Evolutionary conservation across 1,140 invertebrate genomes (phyloP).

Genomic region (Drosophila seguyi): DNA sequence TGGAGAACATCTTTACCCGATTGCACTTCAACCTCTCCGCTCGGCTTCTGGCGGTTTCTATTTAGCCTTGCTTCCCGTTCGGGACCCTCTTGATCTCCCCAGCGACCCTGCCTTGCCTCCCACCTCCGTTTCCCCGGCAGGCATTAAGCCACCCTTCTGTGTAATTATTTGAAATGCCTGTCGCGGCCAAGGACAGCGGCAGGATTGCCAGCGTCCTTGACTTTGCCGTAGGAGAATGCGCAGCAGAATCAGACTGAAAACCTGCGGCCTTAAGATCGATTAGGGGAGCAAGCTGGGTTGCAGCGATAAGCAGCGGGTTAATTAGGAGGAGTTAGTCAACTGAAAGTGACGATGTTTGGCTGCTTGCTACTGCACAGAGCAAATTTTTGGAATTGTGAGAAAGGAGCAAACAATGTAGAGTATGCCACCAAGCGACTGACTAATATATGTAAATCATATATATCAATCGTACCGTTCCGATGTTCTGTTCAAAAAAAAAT

Average conservation of each 20-base stretch:
- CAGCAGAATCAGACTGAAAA: conserved; percentile 6
- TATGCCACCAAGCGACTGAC: not conserved
- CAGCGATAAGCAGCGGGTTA: not conserved
- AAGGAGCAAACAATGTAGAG: not conserved
- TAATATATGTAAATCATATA: no score
- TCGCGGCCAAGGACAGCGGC: conserved; percentile 32
- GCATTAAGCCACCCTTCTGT: not conserved
- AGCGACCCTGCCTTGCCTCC: not conserved
- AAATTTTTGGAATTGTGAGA: not conserved
- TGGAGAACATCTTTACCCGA: not conserved
- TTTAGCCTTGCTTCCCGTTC: conserved; percentile 19
- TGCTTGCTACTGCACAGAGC: not conserved
- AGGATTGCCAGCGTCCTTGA: conserved; percentile 28
- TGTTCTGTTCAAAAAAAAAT: not conserved
- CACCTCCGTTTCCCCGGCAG: not conserved
- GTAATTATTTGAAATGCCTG: conserved; percentile 48
- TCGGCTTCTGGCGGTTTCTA: conserved; percentile 5
- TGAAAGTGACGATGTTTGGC: not conserved
- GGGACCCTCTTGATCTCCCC: conserved; percentile 18
- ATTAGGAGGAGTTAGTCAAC: not conserved
- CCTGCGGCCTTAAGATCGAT: conserved; percentile 5
- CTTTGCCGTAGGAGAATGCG: conserved; percentile 17
- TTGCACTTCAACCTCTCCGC: conserved; percentile 7
- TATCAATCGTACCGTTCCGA: not conserved
- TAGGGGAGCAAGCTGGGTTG: not conserved